Evolutionary conservation across 2,888 invertebrate genomes (phyloP), one percentile per base, ranked within the genome.

Genomic region (Pammene aurita): DNA sequence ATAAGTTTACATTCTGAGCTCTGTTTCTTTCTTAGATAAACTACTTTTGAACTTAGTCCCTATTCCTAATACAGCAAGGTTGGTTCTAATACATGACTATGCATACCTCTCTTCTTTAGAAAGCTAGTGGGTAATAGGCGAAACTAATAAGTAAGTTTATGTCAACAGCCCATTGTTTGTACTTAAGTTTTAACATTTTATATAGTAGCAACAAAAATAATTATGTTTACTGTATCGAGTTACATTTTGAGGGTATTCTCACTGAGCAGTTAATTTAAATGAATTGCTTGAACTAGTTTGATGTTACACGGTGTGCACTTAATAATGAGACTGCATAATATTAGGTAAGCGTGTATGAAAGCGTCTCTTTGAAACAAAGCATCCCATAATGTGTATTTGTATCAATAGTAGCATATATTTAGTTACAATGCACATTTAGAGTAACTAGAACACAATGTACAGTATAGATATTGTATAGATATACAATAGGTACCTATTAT

Each of bases 161-260:
- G 62, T 42, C 56, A 67, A 68, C 50, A 42, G 16, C 63, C 67
- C 57, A 63, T 63, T 68, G 63, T 67, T 67, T 63, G 50, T 57
- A 63, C 42, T 42, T 56, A 38, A 52, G n/a, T 41, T 62, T 50
- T 52, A 26, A 38, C 35, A 62, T 50, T 5, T 58, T 26, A 7
- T 62, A 26, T 10, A 41, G 38, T 52, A 52, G 52, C n/a, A 52
- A 16, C n/a, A 62, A 18, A 58, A 62, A 38, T 52, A 13, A 52
- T 62, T 52, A 52, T 41, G 52, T 62, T 62, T 62, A 52, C 38
- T 14, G 41, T 62, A 62, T 62, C 26, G 26, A 16, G 50, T 62
- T 62, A 41, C 62, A 38, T 41, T n/a, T 52, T 18, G 50, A 52
- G 41, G 62, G 52, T 48, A 38, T 62, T 52, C 60, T 46, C 50